Base-by-base conservation (phyloP, 2,888 invertebrate genomes). In the Elgonia sp. region DNA sequence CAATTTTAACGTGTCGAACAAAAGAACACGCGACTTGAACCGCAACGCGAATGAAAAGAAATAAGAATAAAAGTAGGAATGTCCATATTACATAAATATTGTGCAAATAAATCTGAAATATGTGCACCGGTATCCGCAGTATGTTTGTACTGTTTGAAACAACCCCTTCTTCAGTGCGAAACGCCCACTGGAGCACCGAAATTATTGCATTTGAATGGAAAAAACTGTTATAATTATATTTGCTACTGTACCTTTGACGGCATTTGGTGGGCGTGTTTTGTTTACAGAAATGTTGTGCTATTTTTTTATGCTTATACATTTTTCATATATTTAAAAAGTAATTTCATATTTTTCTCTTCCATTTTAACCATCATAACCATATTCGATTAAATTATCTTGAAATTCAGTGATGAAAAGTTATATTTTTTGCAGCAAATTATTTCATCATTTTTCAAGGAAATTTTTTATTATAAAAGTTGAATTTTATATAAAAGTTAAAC, bases 1-100 rank as follows among this genome's bases (percentile, higher is more conserved):
- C 72, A 55, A 14, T 72, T 55, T 72, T 55, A 72, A 72, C 53
- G 46, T 46, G 69, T 42, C 20, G 18, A 46, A 70, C 53, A 70
- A 70, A 50, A 53, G 53, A 29, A 70, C 69, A 72, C 39, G 55
- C 55, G 39, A 6, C 69, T 29, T 18, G 16, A 63, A 70, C 69
- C 29, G 37, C 67, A 46, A 42, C 4, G 46, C 21, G 46, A 67
- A 70, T 70, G 21, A 46, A 67, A 67, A 67, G 67, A 53, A 70
- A 53, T 53, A 50, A 20, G 50, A 69, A 69, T 69, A 70, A 53
- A 70, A 70, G 69, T 50, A 29, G 50, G 69, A 70, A 70, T 70
- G 50, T 53, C 18, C 21, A 53, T 70, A 70, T 70, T 70, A 70
- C 53, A 53, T 20, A 70, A 70, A 70, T 70, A 70, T 70, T 53